Evolutionary conservation across 2,888 invertebrate species (phyloP).

Genomic region (Yponomeuta sedellus): DNA sequence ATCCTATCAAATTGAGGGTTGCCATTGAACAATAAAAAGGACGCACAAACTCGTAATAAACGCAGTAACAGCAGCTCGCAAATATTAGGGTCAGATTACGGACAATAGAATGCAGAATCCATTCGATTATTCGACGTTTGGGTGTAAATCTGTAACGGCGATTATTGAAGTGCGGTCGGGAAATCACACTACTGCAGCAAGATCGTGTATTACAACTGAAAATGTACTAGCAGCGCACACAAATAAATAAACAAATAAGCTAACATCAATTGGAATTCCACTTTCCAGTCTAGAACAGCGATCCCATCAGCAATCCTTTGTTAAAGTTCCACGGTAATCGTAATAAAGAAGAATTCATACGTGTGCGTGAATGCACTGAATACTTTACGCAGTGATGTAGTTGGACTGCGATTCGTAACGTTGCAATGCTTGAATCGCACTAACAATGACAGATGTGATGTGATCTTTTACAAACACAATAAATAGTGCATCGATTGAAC

Average conservation of each 20-base stretch:
- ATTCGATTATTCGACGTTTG: conserved; percentile 42
- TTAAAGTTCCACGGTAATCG: not conserved
- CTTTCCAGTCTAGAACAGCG: not conserved
- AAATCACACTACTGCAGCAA: not conserved
- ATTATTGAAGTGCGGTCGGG: conserved; percentile 39
- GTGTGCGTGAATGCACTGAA: not conserved
- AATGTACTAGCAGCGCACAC: not conserved
- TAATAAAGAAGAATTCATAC: not conserved
- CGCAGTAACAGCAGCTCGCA: conserved; percentile 34
- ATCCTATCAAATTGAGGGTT: conserved; percentile 29
- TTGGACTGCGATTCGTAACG: conserved; percentile 16
- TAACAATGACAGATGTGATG: conserved; percentile 72
- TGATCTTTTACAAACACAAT: conserved; percentile 42
- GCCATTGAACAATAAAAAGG: conserved; percentile 7
- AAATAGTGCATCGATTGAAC: conserved; percentile 33
- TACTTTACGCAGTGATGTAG: conserved; percentile 41
- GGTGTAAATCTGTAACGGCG: conserved; percentile 39
- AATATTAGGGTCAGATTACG: conserved; percentile 43
- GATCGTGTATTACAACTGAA: not conserved
- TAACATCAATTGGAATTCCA: not conserved
- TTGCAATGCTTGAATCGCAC: conserved; percentile 19
- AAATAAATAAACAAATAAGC: not conserved
- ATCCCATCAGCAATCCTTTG: no score
- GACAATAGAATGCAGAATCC: conserved; percentile 49
- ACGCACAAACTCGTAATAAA: conserved; percentile 39